Percentiles rank a stretch among this genome's conserved stretches.
Conservation (phyloP, 2,113 vertebrate species). For the Sclerurus mexicanus region DNA sequence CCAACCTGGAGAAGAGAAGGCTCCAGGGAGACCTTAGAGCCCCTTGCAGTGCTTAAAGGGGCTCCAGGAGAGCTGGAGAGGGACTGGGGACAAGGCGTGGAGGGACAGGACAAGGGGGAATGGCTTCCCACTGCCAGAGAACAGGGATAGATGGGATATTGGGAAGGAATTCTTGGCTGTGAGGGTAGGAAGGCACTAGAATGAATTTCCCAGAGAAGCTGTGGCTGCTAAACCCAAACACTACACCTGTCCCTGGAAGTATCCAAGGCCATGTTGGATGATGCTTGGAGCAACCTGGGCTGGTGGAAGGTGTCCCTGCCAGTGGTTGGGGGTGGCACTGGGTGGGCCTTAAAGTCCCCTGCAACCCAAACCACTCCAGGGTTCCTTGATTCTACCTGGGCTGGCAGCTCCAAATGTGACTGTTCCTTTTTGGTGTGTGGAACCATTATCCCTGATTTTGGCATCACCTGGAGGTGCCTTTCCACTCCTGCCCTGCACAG, state of each 20-base stretch:
- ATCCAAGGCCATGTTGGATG: neutral
- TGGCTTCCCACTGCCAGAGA: neutral
- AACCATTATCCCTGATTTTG: neutral
- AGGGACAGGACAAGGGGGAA: neutral
- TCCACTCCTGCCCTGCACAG: neutral
- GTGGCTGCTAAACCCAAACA: neutral
- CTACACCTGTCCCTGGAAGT: neutral
- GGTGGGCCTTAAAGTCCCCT: neutral
- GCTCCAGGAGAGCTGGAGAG: neutral
- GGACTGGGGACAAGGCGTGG: neutral
- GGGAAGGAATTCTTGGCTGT: neutral
- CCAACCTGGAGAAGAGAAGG: neutral
- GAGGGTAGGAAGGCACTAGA: neutral
- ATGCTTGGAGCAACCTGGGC: neutral
- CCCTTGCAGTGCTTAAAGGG: neutral
- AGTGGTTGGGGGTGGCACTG: neutral
- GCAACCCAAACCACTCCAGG: neutral
- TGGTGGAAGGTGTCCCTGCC: neutral
- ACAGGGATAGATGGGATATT: neutral
- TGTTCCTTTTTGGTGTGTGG: neutral
- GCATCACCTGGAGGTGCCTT: neutral
- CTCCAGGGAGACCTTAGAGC: neutral
- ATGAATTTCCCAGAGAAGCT: neutral
- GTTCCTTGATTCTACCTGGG: neutral
- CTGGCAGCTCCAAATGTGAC: neutral